Evolutionary conservation across 1,140 invertebrate species (phyloP).

Genomic region (Drosophila kikkawai): DNA sequence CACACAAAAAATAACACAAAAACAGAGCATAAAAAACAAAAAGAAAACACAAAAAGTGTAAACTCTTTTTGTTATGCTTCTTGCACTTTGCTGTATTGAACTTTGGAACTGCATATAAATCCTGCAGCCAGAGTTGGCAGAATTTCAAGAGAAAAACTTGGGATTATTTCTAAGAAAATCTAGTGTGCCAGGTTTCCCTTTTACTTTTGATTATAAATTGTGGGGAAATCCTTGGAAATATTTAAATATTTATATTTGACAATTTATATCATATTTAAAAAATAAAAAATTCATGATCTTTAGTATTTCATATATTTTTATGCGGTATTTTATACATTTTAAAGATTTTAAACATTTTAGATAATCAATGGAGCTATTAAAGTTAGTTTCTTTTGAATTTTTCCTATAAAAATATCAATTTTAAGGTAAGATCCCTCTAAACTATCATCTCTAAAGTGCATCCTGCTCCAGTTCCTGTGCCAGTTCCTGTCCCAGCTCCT

Average conservation of each 20-base stretch:
- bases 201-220: background rate
- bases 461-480: background rate
- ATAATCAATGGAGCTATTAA: background rate
- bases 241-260: background rate
- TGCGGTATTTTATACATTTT: background rate
- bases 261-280: background rate
- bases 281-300: background rate
- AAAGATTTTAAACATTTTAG: background rate
- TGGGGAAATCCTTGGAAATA: background rate
- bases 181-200: background rate
- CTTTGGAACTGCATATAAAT: constrained; percentile 61
- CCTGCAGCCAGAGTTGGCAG: constrained; percentile 34
- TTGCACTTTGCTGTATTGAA: constrained; percentile 64
- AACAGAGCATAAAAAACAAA: constrained; percentile 2
- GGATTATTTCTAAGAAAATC: background rate
- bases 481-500: background rate
- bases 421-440: too few species aligned
- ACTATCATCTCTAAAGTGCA: constrained; percentile 9
- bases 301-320: background rate
- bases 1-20: constrained; percentile 13
- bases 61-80: constrained; percentile 48
- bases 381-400: background rate
- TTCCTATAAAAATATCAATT: background rate
- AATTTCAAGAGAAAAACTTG: constrained; percentile 2
- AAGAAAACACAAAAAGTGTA: constrained; percentile 26